Conservation (phyloP, 2,113 vertebrate genomes). For the Dromiciops gliroides region DNA sequence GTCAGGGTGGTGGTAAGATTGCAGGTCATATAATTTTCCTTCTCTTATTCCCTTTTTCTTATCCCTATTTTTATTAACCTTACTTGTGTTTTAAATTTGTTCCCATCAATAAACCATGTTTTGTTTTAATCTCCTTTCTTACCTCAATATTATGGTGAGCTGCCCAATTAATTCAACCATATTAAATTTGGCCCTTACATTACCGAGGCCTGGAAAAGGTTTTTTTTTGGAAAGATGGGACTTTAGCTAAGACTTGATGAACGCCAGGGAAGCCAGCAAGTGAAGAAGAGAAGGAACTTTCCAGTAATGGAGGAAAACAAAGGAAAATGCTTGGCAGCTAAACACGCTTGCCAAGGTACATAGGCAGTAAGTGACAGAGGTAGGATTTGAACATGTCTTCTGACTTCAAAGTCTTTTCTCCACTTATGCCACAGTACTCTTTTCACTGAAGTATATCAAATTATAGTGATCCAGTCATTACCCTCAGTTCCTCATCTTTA, state of each 20-base stretch:
- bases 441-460: neutral
- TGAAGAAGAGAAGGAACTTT: neutral
- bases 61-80: no score
- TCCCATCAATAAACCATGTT: no score
- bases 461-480: neutral
- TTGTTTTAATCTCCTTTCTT: no score
- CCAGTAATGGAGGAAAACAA: neutral
- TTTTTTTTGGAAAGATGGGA: neutral
- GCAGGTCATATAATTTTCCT: no score
- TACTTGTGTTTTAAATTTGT: no score
- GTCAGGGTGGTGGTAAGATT: no score
- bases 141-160: no score
- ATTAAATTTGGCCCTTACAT: no score
- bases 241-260: neutral
- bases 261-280: no score
- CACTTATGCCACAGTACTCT: neutral
- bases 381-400: neutral
- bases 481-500: neutral
- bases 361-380: neutral
- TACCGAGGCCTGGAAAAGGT: no score
- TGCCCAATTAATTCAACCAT: no score
- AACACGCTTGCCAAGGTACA: neutral
- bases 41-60: no score
- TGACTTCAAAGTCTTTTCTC: neutral
- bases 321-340: neutral